Evolutionary conservation across 2,113 vertebrate genomes (phyloP).

Genomic region (Callospermophilus lateralis): DNA sequence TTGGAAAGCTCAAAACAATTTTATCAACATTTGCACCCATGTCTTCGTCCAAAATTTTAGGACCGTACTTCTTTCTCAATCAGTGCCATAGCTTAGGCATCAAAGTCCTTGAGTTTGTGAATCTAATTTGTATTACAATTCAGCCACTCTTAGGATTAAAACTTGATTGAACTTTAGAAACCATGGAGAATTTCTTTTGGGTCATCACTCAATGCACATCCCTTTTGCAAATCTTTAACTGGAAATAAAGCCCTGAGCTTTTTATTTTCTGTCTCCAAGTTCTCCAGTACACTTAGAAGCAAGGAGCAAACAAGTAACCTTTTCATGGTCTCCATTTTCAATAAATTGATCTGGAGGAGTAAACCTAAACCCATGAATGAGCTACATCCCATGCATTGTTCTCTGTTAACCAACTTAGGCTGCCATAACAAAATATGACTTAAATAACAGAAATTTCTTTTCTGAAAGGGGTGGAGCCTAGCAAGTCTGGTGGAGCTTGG

Average conservation of each 20-base stretch:
- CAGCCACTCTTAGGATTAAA: background rate
- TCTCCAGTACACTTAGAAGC: background rate
- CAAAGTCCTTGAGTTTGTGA: background rate
- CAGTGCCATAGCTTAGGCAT: background rate
- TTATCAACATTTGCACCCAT: background rate
- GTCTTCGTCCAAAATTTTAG: background rate
- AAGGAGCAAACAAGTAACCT: background rate
- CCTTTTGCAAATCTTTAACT: background rate
- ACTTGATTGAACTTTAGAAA: background rate
- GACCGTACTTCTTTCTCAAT: background rate
- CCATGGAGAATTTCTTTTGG: background rate
- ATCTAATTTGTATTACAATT: background rate
- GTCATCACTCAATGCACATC: background rate
- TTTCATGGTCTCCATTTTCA: background rate
- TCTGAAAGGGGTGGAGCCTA: background rate
- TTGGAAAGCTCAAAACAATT: too few species aligned
- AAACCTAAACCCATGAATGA: background rate
- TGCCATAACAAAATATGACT: background rate
- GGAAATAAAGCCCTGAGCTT: background rate
- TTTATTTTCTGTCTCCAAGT: background rate
- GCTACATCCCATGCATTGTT: too few species aligned
- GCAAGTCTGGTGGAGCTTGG: background rate
- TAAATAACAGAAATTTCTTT: background rate
- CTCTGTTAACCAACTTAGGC: background rate
- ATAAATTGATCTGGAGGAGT: background rate